phyloP scores from a whole-genome alignment of 2,113 vertebrate genomes.

The Ochotona princeps region DNA sequence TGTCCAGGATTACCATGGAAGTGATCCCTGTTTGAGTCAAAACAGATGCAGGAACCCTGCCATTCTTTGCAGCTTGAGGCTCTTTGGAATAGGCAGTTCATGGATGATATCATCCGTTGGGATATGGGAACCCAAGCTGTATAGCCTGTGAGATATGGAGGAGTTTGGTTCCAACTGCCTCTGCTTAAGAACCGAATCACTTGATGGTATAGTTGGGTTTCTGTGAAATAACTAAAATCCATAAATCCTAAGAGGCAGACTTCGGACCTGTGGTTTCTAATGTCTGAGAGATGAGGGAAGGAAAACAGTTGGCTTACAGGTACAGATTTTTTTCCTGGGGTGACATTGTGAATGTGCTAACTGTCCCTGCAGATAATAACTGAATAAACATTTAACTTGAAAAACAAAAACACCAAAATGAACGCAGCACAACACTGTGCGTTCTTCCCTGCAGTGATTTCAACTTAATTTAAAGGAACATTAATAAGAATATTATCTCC shows the following conservation, averaged over 20 bases:
- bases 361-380: neutral
- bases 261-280: neutral
- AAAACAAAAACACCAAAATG: neutral
- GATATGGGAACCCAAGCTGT: neutral
- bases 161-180: neutral
- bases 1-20: neutral
- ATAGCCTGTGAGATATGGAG: neutral
- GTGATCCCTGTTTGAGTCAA: neutral
- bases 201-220: neutral
- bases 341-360: neutral
- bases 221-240: neutral
- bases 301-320: neutral
- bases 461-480: neutral
- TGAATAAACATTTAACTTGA: neutral
- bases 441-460: neutral
- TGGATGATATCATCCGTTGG: neutral
- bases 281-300: too few species aligned
- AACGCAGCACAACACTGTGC: neutral
- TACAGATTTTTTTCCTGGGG: neutral
- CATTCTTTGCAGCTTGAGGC: neutral
- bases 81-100: neutral
- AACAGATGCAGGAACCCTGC: accelerated
- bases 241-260: neutral
- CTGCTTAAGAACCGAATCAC: neutral
- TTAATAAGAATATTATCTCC: neutral